These are phyloP conservation scores for Perognathus longimembris DNA, from an alignment of 2,113 vertebrate species.

Conservation along the genomic window DNA sequence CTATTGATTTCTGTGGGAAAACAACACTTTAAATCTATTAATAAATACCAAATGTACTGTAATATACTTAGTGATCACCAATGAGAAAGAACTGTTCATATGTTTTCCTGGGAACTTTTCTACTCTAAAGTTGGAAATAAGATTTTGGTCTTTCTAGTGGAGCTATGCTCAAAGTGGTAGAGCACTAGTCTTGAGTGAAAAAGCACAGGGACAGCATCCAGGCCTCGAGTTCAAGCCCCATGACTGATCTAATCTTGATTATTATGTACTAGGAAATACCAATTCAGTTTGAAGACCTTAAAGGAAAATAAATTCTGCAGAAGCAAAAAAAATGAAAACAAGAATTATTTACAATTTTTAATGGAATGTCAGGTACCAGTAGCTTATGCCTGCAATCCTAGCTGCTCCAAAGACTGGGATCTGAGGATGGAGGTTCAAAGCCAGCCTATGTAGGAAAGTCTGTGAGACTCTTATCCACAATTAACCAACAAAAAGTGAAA, in stretches of 20 bases:
- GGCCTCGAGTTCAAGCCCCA: too few species aligned
- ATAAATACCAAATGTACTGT: background rate
- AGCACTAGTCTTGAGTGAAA: too few species aligned
- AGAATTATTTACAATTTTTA: background rate
- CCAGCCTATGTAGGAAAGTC: too few species aligned
- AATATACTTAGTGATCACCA: background rate
- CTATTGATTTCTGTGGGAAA: background rate
- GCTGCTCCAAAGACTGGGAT: too few species aligned
- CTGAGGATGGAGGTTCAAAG: too few species aligned
- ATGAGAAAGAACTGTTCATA: background rate
- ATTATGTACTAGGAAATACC: background rate
- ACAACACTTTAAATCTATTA: background rate
- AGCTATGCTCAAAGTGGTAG: too few species aligned
- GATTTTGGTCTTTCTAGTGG: background rate
- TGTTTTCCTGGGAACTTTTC: constrained; percentile 41
- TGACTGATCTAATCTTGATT: background rate
- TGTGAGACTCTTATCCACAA: too few species aligned
- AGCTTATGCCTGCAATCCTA: too few species aligned
- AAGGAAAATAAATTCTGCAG: constrained; percentile 57
- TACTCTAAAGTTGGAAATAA: constrained; percentile 41
- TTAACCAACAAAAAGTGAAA: too few species aligned
- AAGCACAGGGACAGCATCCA: too few species aligned
- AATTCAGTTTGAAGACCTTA: background rate
- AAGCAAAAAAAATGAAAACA: background rate
- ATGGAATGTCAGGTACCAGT: too few species aligned